phyloP scores from a whole-genome alignment of 2,113 vertebrate species.

The Callopanchax toddi region DNA sequence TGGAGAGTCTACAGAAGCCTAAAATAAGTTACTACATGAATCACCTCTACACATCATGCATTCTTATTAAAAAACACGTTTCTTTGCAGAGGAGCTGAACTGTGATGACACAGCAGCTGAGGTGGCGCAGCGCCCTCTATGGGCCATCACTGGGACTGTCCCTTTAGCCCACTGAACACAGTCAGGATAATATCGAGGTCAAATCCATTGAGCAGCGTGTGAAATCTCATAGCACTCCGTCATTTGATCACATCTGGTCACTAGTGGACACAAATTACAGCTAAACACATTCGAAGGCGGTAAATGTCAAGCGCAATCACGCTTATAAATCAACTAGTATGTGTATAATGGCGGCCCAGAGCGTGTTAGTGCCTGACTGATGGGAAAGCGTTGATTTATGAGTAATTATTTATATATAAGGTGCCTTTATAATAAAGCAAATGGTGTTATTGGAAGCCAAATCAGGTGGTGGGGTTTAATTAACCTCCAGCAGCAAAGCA shows the following conservation, averaged over 20 bases:
- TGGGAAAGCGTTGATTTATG: not conserved
- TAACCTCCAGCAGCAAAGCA: not conserved
- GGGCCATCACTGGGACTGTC: not conserved
- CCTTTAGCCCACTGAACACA: constrained; percentile 22
- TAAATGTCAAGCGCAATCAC: constrained; percentile 33
- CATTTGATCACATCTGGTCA: not conserved
- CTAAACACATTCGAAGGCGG: not conserved
- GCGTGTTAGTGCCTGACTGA: not conserved
- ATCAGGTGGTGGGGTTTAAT: constrained; percentile 3
- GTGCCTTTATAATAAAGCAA: not conserved
- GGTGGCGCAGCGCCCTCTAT: constrained; percentile 71
- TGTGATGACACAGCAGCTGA: constrained; percentile 33
- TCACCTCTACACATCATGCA: not conserved
- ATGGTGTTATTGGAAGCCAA: not conserved
- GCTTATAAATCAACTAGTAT: constrained; percentile 26
- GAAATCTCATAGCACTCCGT: not conserved
- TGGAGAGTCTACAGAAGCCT: no score
- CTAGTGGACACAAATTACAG: not conserved
- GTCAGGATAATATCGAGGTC: constrained; percentile 38
- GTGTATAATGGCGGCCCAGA: constrained; percentile 24
- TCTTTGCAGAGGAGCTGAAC: not conserved
- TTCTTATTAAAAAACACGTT: not conserved
- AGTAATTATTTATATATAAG: not conserved
- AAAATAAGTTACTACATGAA: no score
- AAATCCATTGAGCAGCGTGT: constrained; percentile 26